Base-by-base conservation (phyloP, 2,113 vertebrate species). In the Pygoscelis antarcticus region DNA sequence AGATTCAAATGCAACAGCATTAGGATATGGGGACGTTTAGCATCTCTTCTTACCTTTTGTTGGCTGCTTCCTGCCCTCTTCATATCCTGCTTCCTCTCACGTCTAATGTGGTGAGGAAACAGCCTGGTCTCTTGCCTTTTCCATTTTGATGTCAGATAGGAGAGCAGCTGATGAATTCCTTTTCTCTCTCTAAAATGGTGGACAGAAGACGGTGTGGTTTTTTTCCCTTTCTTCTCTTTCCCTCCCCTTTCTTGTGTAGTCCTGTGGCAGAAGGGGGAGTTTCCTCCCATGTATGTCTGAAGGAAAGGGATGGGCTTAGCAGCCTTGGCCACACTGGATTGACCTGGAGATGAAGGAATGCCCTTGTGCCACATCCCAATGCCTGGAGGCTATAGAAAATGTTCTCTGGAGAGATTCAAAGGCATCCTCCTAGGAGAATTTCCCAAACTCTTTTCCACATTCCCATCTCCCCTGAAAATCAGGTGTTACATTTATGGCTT, bases 21-120 rank as follows among this genome's bases (percentile, higher is more conserved):
- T 82, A 94, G 55, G 70, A 54, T 15, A 20, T 38, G 61, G 80
- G 34, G 36, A 91, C 80, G 66, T 87, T 93, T 93, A 92, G 54
- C 77, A 77, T 94, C 83, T 94, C 74, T 68, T 95, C 93, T 95
- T 97, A 93, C 93, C 91, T 97, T 96, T 76, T 51, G 27, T 65
- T 94, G 89, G 36, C 82, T 88, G 82, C 78, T 95, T 93, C 70
- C 82, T 87, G 91, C 57, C 61, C 46, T 93, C 72, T 93, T 97
- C 61, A 91, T 95, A 2, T 91, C 46, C 71, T 93, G 70, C 78
- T 77, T 96, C 76, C 68, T 90, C 46, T 87, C 29, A 30, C 0
- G 11, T 89, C 54, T 90, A 74, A 55, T 29, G 84, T 44, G 47
- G 38, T 51, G 82, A 83, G 78, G 54, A 95, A 88, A 88, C 38